Evolutionary conservation across 92 coral and sea anemone genomes (phyloP).

Genomic region (Desmophyllum pertusum): DNA sequence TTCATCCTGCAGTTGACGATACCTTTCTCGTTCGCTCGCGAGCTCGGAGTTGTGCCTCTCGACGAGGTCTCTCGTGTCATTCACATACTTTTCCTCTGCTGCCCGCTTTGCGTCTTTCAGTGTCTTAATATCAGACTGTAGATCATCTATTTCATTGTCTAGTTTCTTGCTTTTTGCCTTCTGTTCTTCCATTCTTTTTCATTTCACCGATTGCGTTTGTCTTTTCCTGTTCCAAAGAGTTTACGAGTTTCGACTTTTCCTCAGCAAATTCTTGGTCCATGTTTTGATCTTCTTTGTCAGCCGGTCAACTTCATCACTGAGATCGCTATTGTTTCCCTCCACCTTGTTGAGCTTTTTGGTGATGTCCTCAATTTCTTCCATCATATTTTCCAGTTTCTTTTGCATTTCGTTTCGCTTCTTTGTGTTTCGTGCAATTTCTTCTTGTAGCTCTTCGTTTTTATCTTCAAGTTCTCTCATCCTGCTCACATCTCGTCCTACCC

Average conservation of each 20-base stretch:
- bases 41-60: conserved; percentile 42
- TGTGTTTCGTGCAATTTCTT: conserved; percentile 61
- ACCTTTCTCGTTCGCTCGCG: conserved; percentile 46
- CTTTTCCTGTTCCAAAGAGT: conserved; percentile 48
- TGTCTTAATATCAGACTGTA: conserved; percentile 39
- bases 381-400: conserved; percentile 42
- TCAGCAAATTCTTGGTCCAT: conserved; percentile 61
- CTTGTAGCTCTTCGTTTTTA: conserved; percentile 72
- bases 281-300: conserved; percentile 55
- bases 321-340: conserved; percentile 49
- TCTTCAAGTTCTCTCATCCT: conserved; percentile 68
- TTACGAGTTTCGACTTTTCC: conserved; percentile 43
- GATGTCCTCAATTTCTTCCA: conserved; percentile 64
- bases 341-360: conserved; percentile 54
- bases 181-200: conserved; percentile 45
- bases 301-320: conserved; percentile 56
- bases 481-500: conserved; percentile 73
- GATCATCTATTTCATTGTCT: conserved; percentile 47
- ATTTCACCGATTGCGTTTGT: conserved; percentile 36
- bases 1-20: conserved; percentile 51
- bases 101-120: conserved; percentile 37
- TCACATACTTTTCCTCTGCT: conserved; percentile 52
- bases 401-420: conserved; percentile 56
- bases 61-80: conserved; percentile 50
- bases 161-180: conserved; percentile 60